These are phyloP conservation scores for Siphlonurus alternatus DNA, from an alignment of 2,888 invertebrate species.

Conservation along the genomic window DNA sequence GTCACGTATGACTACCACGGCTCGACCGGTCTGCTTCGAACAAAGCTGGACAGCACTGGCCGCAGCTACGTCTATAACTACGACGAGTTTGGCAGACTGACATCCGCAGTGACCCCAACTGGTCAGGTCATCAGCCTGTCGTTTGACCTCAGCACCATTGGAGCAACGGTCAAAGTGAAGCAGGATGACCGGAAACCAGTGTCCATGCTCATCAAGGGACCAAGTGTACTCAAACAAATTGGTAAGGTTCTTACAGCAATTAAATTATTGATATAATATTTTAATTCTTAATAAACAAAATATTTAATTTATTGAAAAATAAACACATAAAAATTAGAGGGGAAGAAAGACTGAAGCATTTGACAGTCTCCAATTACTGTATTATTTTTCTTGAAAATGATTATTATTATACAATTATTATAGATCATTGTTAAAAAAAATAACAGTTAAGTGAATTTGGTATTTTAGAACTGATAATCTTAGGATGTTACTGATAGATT, in stretches of 20 bases:
- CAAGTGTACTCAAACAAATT: slow-evolving; percentile 62
- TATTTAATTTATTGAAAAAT: too few relatives aligned
- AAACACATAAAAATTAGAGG: too few relatives aligned
- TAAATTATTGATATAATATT: neutral
- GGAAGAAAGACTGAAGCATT: too few relatives aligned
- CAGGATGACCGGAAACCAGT: slow-evolving; percentile 70
- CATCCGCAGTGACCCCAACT: slow-evolving; percentile 86
- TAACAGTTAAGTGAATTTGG: too few relatives aligned
- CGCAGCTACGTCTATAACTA: slow-evolving; percentile 87
- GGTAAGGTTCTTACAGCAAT: slow-evolving; percentile 27
- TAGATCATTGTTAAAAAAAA: too few relatives aligned
- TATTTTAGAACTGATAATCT: too few relatives aligned
- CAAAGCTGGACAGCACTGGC: slow-evolving; percentile 77
- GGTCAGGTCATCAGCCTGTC: slow-evolving; percentile 77
- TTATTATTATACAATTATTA: too few relatives aligned
- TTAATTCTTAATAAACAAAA: too few relatives aligned
- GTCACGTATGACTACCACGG: slow-evolving; percentile 88
- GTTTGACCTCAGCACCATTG: slow-evolving; percentile 80
- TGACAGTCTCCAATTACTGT: too few relatives aligned
- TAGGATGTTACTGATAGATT: too few relatives aligned
- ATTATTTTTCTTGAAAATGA: too few relatives aligned
- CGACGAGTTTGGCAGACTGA: slow-evolving; percentile 83
- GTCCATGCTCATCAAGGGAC: slow-evolving; percentile 73
- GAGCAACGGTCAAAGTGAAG: slow-evolving; percentile 70
- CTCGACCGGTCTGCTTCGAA: slow-evolving; percentile 72